A percentile compares a stretch with the other conserved stretches of the same genome.
Conservation (phyloP, 1,140 invertebrate genomes). For the Battus philenor region DNA sequence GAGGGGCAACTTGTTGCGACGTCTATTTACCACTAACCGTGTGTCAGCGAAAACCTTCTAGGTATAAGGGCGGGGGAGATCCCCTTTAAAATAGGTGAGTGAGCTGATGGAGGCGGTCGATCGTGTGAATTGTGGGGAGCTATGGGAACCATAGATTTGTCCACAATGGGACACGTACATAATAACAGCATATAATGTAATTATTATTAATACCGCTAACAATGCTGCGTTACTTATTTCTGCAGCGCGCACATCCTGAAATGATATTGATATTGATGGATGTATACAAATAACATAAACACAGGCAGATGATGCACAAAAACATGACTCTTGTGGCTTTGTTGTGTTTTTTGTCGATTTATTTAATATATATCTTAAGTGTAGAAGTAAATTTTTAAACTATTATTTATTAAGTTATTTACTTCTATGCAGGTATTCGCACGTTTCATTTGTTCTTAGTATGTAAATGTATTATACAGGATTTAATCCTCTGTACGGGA, state of each 20-base stretch:
- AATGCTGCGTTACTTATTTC: too few species aligned
- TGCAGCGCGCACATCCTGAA: too few species aligned
- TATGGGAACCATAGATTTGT: background rate
- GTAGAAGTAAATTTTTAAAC: background rate
- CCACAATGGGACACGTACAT: background rate
- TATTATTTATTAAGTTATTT: too few species aligned
- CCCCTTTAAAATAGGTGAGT: background rate
- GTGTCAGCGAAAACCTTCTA: conserved; percentile 2
- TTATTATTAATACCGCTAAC: too few species aligned
- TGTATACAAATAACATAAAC: too few species aligned
- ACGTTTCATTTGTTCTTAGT: background rate
- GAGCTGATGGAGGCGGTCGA: background rate
- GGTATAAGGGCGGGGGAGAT: background rate
- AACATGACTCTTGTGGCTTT: too few species aligned
- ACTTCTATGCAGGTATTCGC: too few species aligned
- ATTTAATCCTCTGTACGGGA: background rate
- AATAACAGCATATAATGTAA: too few species aligned
- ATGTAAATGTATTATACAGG: background rate
- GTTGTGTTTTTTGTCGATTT: too few species aligned
- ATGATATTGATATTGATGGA: too few species aligned
- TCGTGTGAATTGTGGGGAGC: background rate
- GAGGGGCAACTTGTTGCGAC: background rate
- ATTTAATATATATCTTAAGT: background rate
- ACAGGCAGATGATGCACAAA: too few species aligned
- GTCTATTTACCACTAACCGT: conserved; percentile 1